A percentile compares a stretch with the other conserved stretches of the same genome.
These are phyloP conservation scores for Alloplasta piceator DNA, from an alignment of 2,888 invertebrate genomes.

Conservation along the genomic window DNA sequence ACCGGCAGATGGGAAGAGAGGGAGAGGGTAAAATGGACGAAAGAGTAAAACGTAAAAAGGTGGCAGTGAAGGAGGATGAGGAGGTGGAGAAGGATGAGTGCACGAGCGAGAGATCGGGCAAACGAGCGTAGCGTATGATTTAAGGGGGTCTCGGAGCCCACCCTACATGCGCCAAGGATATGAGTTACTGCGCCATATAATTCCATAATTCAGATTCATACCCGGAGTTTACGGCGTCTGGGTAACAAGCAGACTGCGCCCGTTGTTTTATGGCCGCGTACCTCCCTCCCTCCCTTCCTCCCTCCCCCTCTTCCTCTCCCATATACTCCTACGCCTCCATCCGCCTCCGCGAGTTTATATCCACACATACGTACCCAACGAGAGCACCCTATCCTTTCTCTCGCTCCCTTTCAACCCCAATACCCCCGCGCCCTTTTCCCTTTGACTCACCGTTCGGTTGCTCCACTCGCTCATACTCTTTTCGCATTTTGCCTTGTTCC, in stretches of 20 bases:
- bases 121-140: constrained; percentile 76
- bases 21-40: constrained; percentile 1
- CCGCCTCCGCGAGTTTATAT: constrained; percentile 42
- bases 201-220: constrained; percentile 80
- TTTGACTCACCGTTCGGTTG: constrained; percentile 45
- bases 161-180: constrained; percentile 76
- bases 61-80: constrained; percentile 24
- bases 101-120: constrained; percentile 67
- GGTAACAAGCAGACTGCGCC: constrained; percentile 78
- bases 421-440: constrained; percentile 11
- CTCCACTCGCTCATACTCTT: neutral
- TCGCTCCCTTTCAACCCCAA: constrained; percentile 35
- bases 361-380: constrained; percentile 24
- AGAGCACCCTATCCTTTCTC: constrained; percentile 33
- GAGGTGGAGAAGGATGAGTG: constrained; percentile 53
- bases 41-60: constrained; percentile 31
- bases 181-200: constrained; percentile 79
- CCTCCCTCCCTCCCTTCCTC: constrained; percentile 45
- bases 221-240: constrained; percentile 78
- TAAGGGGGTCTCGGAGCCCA: constrained; percentile 74
- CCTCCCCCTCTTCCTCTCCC: constrained; percentile 23
- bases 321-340: constrained; percentile 34
- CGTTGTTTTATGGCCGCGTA: constrained; percentile 75
- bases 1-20: neutral
- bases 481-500: constrained; percentile 39